Conservation (phyloP, 2,888 invertebrate genomes). For the Encarsia formosa region DNA sequence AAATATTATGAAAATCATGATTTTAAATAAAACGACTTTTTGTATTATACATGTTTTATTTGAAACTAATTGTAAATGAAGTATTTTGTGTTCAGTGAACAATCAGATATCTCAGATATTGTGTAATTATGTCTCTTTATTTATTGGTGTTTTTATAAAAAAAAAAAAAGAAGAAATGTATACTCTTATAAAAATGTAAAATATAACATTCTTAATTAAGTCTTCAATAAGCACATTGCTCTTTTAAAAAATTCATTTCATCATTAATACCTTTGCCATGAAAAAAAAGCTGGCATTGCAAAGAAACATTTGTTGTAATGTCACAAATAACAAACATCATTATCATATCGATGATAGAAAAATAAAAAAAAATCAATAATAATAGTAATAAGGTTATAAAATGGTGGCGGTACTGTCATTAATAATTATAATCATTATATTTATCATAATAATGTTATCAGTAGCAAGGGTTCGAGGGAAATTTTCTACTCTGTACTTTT, state of each 20-base stretch:
- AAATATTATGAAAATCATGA: background rate
- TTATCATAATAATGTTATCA: slow-evolving; percentile 32
- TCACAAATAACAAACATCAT: slow-evolving; percentile 47
- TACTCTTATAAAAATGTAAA: slow-evolving; percentile 24
- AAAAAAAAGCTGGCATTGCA: slow-evolving; percentile 14
- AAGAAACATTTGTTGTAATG: slow-evolving; percentile 32
- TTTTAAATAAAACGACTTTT: too few relatives aligned
- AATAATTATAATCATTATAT: slow-evolving; percentile 30
- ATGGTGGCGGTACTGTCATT: slow-evolving; percentile 31
- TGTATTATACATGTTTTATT: background rate
- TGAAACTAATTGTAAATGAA: background rate
- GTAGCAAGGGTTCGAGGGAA: slow-evolving; percentile 34
- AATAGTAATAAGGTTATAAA: slow-evolving; percentile 46
- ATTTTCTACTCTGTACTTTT: slow-evolving; percentile 38
- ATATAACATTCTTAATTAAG: slow-evolving; percentile 25
- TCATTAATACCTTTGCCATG: slow-evolving; percentile 15
- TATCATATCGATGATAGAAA: slow-evolving; percentile 46
- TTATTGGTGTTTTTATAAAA: slow-evolving; percentile 22
- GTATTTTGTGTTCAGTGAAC: background rate
- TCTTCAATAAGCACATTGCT: slow-evolving; percentile 23
- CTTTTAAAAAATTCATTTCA: background rate
- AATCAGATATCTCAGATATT: background rate
- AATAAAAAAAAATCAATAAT: too few relatives aligned
- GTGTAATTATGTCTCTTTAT: slow-evolving; percentile 17
- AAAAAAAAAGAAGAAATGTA: slow-evolving; percentile 21